Base-by-base conservation (phyloP, 2,797 vertebrate genomes). In the Gymnoscopelus braueri region DNA sequence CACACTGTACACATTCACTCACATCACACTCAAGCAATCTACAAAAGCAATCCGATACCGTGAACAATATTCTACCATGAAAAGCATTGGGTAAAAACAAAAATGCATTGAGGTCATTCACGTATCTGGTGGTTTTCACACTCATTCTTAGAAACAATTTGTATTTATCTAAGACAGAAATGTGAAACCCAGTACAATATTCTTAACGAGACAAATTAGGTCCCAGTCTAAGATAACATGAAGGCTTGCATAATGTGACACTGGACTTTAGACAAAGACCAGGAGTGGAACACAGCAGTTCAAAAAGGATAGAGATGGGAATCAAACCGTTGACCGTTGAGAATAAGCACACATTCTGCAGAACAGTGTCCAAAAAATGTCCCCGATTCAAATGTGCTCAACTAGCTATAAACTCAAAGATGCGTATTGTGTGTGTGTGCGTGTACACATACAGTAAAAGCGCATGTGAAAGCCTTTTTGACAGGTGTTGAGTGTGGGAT, bases 181-280 rank as follows among this genome's bases (percentile, higher is more conserved):
- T 44, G 35, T 24, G 77, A 47, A 48, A 6, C 6, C 69, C 63
- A 53, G 24, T 49, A 29, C 26, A 55, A 63, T 67, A 74, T 48
- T 60, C 60, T 70, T 60, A 47, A 1, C 14, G 19, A 60, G 79
- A 80, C 50, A 65, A 72, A 81, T 75, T 63, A 56, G 65, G 32
- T 71, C 15, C 24, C 71, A 60, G 64, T 71, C 14, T 26, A 24
- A 56, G 54, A 56, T 13, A 56, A 56, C 23, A 56, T 14, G 9
- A 4, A 56, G 3, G 23, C 54, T 56, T 24, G 15, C 10, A 56
- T 29, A 29, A 56, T 63, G 51, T 0, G 59, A 66, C 29, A 67
- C 65, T 8, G 67, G 5, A 64, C 11, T 56, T 4, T 13, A 55
- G 19, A 55, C 7, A 23, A 26, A 55, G 1, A 55, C 10, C 53